Conservation (phyloP, 1,140 invertebrate species). For the Nymphalis io region DNA sequence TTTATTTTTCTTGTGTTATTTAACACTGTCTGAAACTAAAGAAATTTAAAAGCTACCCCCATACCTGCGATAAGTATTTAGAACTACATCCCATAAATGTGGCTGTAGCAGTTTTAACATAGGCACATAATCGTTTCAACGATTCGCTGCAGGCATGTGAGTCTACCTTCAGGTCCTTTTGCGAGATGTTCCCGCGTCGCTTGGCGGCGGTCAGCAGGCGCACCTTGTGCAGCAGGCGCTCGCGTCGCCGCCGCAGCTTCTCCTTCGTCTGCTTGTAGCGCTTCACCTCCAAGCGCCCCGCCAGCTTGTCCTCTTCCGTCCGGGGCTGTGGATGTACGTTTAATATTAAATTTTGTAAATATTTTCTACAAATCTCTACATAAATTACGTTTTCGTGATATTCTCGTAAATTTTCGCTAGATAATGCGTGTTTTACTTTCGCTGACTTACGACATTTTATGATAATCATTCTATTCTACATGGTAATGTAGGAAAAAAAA, state of each 20-base stretch:
- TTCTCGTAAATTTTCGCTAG: too few species aligned
- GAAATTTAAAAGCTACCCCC: too few species aligned
- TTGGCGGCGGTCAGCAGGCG: slow-evolving; percentile 60
- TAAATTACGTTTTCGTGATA: not conserved
- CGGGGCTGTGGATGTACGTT: slow-evolving; percentile 81
- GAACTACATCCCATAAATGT: not conserved
- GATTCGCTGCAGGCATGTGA: too few species aligned
- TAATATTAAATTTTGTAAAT: not conserved
- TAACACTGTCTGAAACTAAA: too few species aligned
- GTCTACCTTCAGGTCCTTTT: slow-evolving; percentile 32
- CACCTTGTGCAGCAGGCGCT: slow-evolving; percentile 75
- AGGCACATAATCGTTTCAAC: too few species aligned
- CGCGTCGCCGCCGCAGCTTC: slow-evolving; percentile 86
- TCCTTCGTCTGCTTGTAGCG: slow-evolving; percentile 90
- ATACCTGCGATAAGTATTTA: too few species aligned
- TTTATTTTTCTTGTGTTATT: too few species aligned
- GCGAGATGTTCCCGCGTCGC: slow-evolving; percentile 25
- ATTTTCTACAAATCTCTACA: not conserved
- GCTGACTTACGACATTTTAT: too few species aligned
- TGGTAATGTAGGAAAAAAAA: too few species aligned
- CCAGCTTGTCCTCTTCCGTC: slow-evolving; percentile 87
- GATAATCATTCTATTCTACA: too few species aligned
- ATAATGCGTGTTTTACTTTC: too few species aligned
- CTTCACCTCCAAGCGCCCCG: slow-evolving; percentile 84
- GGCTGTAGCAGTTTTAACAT: too few species aligned